Conservation (phyloP, 2,888 invertebrate species). For the Encarsia formosa region DNA sequence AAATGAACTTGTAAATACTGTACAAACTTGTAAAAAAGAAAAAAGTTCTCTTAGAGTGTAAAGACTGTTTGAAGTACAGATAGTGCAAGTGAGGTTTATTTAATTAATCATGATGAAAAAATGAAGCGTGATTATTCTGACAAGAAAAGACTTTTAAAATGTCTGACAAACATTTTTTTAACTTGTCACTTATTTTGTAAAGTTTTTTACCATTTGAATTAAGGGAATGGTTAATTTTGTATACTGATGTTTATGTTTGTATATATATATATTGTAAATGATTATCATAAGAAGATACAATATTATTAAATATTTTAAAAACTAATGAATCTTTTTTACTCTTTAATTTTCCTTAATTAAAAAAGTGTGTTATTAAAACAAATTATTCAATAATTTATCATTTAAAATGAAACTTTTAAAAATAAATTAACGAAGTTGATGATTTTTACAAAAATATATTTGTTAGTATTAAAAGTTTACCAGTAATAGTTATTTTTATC, state of each 20-base stretch:
- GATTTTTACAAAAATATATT: too few relatives aligned
- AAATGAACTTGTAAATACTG: conserved; percentile 25
- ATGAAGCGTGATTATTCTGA: conserved; percentile 7
- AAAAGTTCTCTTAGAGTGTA: conserved; percentile 18
- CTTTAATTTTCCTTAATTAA: neutral
- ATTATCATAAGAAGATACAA: conserved; percentile 20
- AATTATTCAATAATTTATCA: too few relatives aligned
- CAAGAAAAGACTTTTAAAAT: conserved; percentile 11
- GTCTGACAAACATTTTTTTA: conserved; percentile 10
- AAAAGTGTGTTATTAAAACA: too few relatives aligned
- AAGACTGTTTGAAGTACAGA: conserved; percentile 21
- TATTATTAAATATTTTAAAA: conserved; percentile 25
- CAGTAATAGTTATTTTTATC: neutral
- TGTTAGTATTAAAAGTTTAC: too few relatives aligned
- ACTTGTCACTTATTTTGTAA: too few relatives aligned
- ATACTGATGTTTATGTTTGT: conserved; percentile 23
- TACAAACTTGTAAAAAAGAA: conserved; percentile 27
- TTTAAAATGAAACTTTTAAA: too few relatives aligned
- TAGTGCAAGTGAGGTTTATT: conserved; percentile 5
- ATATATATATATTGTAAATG: conserved; percentile 23
- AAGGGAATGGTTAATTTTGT: conserved; percentile 16
- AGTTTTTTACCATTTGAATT: conserved; percentile 20
- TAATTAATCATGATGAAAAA: conserved; percentile 14
- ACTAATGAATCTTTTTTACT: conserved; percentile 12
- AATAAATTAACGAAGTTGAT: too few relatives aligned